Evolutionary conservation across 2,888 invertebrate species (phyloP).

Genomic region (Dryobotodes eremita): DNA sequence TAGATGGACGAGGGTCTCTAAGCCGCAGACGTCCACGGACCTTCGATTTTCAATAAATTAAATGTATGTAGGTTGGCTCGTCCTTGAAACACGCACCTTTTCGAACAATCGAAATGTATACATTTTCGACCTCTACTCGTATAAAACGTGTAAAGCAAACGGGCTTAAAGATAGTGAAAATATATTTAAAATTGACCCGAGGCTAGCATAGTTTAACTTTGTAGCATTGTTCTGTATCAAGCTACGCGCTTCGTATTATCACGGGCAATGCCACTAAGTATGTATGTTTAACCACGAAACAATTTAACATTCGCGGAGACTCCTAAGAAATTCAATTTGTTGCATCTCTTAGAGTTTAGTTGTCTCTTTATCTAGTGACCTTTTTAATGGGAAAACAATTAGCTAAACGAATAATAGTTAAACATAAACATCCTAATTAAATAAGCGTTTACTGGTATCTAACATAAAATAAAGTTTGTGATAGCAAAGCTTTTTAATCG

Average conservation of each 20-base stretch:
- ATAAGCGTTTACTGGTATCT: background rate
- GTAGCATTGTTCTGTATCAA: background rate
- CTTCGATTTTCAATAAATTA: slow-evolving; percentile 9
- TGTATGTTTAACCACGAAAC: background rate
- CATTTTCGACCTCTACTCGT: no score
- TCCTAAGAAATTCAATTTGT: slow-evolving; percentile 7
- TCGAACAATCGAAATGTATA: background rate
- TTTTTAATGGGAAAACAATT: background rate
- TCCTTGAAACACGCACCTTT: slow-evolving; percentile 2
- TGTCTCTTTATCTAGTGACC: background rate
- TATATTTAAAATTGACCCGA: background rate
- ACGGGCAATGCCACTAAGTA: background rate
- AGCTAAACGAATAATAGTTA: background rate
- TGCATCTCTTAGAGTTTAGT: background rate
- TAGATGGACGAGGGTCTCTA: background rate
- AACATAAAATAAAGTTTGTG: background rate
- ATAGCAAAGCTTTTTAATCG: background rate
- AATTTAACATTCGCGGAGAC: slow-evolving; percentile 5
- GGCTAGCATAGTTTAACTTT: background rate
- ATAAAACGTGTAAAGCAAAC: no score
- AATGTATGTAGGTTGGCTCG: background rate
- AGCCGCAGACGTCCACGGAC: slow-evolving; percentile 14
- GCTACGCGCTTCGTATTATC: background rate
- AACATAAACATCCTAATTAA: background rate
- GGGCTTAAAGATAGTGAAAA: background rate